phyloP scores from a whole-genome alignment of 2,113 vertebrate species.

The Plecotus auritus region DNA sequence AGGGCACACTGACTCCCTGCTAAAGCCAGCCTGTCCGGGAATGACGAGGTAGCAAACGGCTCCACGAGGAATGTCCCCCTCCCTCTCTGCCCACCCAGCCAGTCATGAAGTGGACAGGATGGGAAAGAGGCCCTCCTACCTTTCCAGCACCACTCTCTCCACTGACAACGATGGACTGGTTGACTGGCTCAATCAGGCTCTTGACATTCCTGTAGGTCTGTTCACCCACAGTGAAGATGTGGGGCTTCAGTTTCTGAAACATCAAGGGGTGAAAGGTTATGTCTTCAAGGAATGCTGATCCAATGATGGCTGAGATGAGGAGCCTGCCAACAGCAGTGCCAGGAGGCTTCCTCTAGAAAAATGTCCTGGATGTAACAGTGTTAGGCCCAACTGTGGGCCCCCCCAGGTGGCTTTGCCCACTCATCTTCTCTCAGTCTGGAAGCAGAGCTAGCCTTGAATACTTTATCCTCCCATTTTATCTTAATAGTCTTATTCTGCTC shows the following conservation, averaged over 20 bases:
- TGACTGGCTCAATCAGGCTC: slow-evolving; percentile 87
- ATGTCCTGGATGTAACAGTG: not conserved
- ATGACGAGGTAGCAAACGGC: not conserved
- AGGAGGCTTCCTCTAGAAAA: slow-evolving; percentile 1
- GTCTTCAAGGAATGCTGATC: not conserved
- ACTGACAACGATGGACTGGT: slow-evolving; percentile 96
- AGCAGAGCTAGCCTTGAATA: not conserved
- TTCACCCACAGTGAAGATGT: slow-evolving; percentile 94
- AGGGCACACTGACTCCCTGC: not conserved
- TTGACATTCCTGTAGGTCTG: slow-evolving; percentile 93
- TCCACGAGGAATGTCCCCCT: not conserved
- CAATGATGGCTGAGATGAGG: not conserved
- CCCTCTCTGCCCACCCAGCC: not conserved
- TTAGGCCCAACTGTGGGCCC: not conserved
- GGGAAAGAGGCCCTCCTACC: slow-evolving; percentile 78
- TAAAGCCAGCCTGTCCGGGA: not conserved
- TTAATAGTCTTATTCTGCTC: not conserved
- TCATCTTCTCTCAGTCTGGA: not conserved
- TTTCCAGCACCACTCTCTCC: slow-evolving; percentile 98
- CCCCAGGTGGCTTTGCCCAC: not conserved
- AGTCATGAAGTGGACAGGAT: not conserved
- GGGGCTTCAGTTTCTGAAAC: slow-evolving; percentile 92
- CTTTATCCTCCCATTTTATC: not conserved
- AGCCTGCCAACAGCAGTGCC: not conserved
- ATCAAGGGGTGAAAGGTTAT: not conserved